Conservation (phyloP, 2,797 vertebrate species). For the Scleropages formosus region DNA sequence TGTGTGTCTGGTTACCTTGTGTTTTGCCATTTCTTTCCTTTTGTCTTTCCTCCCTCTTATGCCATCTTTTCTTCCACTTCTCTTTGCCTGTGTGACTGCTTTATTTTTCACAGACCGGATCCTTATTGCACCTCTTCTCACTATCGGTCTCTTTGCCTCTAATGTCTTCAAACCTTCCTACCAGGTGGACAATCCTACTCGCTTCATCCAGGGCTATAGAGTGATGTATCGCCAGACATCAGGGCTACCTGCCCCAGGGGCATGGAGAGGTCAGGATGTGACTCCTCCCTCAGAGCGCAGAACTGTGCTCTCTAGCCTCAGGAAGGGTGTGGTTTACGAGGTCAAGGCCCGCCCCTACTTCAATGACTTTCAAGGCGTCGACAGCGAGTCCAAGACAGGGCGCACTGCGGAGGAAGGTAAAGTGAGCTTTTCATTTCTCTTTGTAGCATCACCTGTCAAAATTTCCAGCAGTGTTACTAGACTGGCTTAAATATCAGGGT, state of each 20-base stretch:
- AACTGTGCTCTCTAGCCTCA: conserved; percentile 78
- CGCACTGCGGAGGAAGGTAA: conserved; percentile 92
- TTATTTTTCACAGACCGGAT: background rate
- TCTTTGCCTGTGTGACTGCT: background rate
- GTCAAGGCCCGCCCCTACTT: conserved; percentile 95
- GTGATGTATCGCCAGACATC: conserved; percentile 88
- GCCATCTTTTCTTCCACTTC: background rate
- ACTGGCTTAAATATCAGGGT: background rate
- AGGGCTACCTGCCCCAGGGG: conserved; percentile 76
- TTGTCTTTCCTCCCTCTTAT: background rate
- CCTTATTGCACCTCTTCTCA: background rate
- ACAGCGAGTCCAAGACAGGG: conserved; percentile 89
- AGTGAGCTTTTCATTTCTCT: conserved; percentile 34
- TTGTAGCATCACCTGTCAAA: conserved; percentile 10
- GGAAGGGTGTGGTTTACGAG: conserved; percentile 89
- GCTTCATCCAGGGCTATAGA: conserved; percentile 93
- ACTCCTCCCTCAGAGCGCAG: conserved; percentile 85
- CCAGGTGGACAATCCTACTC: conserved; percentile 90
- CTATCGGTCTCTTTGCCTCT: background rate
- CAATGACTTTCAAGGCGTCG: conserved; percentile 94
- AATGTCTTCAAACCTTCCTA: background rate
- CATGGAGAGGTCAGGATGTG: conserved; percentile 84
- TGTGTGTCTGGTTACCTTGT: conserved; percentile 14
- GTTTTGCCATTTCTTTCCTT: conserved; percentile 19
- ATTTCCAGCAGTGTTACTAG: background rate